Evolutionary conservation across 2,113 vertebrate species (phyloP).

Genomic region (Lepidiolamprologus cunningtoni): DNA sequence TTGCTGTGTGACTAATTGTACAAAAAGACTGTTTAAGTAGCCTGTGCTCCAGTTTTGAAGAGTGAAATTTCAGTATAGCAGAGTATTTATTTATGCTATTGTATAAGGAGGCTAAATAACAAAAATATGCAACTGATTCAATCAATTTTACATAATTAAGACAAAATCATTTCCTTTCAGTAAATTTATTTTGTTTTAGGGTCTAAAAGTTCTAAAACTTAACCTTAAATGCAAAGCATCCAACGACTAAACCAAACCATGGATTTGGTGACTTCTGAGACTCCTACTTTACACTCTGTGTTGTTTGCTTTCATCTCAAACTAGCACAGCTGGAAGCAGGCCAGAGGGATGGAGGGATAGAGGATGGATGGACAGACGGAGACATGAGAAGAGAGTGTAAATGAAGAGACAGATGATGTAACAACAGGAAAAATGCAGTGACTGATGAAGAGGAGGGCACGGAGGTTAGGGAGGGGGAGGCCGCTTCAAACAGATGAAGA

Average conservation of each 20-base stretch:
- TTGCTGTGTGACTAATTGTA: not conserved
- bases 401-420: not conserved
- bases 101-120: not conserved
- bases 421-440: not conserved
- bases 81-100: not conserved
- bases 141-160: not conserved
- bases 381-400: not conserved
- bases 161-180: not conserved
- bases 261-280: not conserved
- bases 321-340: not conserved
- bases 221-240: not conserved
- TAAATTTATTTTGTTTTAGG: not conserved
- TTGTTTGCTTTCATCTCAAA: not conserved
- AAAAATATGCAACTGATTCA: not conserved
- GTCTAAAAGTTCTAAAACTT: not conserved
- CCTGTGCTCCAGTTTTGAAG: not conserved
- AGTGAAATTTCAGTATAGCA: not conserved
- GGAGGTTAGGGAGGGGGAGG: not conserved
- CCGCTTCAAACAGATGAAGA: not conserved
- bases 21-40: not conserved
- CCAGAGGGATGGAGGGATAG: not conserved
- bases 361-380: not conserved
- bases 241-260: not conserved
- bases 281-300: not conserved
- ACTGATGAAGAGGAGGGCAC: not conserved